These are phyloP conservation scores for Alethe castanea DNA, from an alignment of 2,113 vertebrate species.

Conservation along the genomic window DNA sequence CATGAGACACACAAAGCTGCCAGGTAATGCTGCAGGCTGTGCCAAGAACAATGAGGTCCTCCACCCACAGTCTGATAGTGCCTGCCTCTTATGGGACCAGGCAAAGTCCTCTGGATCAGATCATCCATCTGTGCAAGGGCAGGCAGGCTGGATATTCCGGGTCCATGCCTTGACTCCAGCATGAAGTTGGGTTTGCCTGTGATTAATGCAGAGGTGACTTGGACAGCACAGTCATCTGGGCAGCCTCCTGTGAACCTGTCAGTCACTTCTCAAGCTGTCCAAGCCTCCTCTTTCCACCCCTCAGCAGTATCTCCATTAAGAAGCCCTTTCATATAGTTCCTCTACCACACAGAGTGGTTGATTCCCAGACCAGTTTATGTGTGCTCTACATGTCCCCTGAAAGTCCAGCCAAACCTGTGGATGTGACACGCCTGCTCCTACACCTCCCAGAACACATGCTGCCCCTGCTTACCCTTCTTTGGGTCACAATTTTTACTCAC, in stretches of 20 bases:
- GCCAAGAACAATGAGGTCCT: fast-evolving
- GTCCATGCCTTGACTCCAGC: neutral
- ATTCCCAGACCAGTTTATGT: neutral
- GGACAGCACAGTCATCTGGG: neutral
- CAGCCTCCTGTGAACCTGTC: neutral
- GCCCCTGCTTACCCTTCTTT: neutral
- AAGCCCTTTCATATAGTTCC: neutral
- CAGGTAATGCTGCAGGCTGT: neutral
- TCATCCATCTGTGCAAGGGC: neutral
- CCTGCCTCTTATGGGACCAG: neutral
- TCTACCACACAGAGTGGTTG: neutral
- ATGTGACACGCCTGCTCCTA: neutral
- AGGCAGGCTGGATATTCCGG: neutral
- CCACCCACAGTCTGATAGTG: neutral
- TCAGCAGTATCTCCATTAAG: neutral
- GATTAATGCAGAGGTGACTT: neutral
- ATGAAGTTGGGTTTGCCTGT: neutral
- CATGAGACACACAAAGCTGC: neutral
- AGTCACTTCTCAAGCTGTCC: neutral
- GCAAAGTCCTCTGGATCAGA: neutral
- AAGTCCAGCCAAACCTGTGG: neutral
- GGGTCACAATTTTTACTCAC: neutral
- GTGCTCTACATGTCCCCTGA: neutral
- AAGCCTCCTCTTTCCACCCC: neutral
- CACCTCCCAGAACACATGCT: neutral